Percentiles rank a stretch among this genome's conserved stretches.
These are phyloP conservation scores for Diloba caeruleocephala DNA, from an alignment of 2,888 invertebrate genomes.

Conservation along the genomic window DNA sequence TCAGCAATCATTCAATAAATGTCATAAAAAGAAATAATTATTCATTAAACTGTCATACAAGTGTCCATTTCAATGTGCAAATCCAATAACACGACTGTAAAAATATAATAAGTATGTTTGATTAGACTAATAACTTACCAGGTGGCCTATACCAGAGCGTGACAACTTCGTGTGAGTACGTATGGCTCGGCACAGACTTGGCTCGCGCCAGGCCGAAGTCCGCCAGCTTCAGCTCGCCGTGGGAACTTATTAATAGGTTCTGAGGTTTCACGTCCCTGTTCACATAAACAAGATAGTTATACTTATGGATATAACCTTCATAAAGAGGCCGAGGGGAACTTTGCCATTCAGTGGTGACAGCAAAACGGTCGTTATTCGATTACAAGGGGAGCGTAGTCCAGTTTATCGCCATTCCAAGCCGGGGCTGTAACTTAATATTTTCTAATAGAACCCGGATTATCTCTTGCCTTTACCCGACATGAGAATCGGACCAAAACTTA, in stretches of 20 bases:
- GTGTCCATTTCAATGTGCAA: too few species aligned
- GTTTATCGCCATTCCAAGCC: not conserved
- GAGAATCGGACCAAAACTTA: not conserved
- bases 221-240: slow-evolving; percentile 98
- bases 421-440: slow-evolving; percentile 1
- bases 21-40: too few species aligned
- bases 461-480: not conserved
- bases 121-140: slow-evolving; percentile 78
- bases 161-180: slow-evolving; percentile 99
- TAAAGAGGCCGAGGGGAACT: too few species aligned
- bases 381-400: slow-evolving; percentile 4
- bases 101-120: too few species aligned
- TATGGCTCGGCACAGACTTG: slow-evolving; percentile 99
- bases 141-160: slow-evolving; percentile 99
- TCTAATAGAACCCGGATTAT: not conserved
- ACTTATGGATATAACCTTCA: not conserved
- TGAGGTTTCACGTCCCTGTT: slow-evolving; percentile 98
- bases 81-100: too few species aligned
- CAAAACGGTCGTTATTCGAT: slow-evolving; percentile 7
- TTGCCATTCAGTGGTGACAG: not conserved
- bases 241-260: slow-evolving; percentile 98
- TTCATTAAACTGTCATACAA: too few species aligned
- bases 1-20: too few species aligned
- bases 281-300: not conserved
- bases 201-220: slow-evolving; percentile 99